Conservation (phyloP, 2,888 invertebrate species). For the Rotaria macrura region DNA sequence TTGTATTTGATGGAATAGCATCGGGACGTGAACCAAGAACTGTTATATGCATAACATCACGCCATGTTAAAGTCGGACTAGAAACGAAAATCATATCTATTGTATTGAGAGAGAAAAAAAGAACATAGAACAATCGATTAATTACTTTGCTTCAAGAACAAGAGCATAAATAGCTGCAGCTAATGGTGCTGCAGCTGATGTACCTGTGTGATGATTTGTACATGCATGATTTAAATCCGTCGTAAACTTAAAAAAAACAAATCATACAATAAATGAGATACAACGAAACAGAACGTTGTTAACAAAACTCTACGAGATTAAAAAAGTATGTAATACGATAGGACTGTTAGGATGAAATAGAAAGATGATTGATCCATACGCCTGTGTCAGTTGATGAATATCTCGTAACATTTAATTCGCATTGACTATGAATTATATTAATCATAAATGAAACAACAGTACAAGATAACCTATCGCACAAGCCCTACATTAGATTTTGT, state of each 20-base stretch:
- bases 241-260: conserved; percentile 51
- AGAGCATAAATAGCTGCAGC: conserved; percentile 82
- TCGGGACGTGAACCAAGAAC: conserved; percentile 41
- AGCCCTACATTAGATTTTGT: no score
- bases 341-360: no score
- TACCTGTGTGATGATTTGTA: conserved; percentile 77
- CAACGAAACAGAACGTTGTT: no score
- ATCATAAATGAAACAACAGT: no score
- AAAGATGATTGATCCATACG: no score
- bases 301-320: background rate
- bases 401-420: no score
- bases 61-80: conserved; percentile 75
- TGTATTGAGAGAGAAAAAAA: no score
- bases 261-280: background rate
- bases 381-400: no score
- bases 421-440: no score
- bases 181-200: conserved; percentile 80
- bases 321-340: no score
- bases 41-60: conserved; percentile 80
- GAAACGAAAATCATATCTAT: no score
- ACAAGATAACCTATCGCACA: no score
- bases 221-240: conserved; percentile 74
- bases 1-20: conserved; percentile 23
- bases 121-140: conserved; percentile 42
- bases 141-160: conserved; percentile 73